Conservation (phyloP, 1,140 invertebrate species). For the Olivierus martensii region DNA sequence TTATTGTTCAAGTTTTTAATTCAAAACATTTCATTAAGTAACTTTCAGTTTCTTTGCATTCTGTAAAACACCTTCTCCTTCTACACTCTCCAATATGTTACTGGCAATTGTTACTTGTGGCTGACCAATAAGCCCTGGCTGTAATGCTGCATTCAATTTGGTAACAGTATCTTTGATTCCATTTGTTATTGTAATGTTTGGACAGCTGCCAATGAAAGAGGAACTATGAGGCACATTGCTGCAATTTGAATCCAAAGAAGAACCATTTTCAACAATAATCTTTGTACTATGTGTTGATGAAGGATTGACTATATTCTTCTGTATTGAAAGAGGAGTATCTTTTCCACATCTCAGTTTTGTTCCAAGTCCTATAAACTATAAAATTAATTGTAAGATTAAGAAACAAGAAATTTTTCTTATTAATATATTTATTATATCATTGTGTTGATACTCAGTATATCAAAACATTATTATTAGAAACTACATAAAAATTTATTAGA, state of each 20-base stretch:
- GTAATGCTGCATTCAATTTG: conserved; percentile 1
- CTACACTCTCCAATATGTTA: conserved; percentile 1
- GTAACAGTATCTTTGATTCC: conserved; percentile 9
- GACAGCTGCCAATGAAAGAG: conserved; percentile 1
- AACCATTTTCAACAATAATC: conserved; percentile 9
- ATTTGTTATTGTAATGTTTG: conserved; percentile 7
- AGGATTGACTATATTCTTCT: conserved; percentile 1
- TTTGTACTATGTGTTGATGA: background rate
- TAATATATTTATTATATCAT: too few species aligned
- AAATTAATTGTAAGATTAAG: background rate
- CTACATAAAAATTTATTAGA: too few species aligned
- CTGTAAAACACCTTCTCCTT: conserved; percentile 5
- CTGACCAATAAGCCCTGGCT: conserved; percentile 15
- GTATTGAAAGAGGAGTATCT: conserved; percentile 4
- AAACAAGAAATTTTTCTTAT: background rate
- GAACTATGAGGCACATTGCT: conserved; percentile 8
- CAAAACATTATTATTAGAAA: too few species aligned
- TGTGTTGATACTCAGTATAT: too few species aligned
- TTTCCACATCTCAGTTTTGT: conserved; percentile 2
- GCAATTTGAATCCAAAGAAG: conserved; percentile 4
- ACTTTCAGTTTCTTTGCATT: conserved; percentile 10
- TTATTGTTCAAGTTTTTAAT: too few species aligned
- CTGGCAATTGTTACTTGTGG: conserved; percentile 14
- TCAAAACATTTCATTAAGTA: too few species aligned
- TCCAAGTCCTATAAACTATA: conserved; percentile 12